phyloP scores from a whole-genome alignment of 2,113 vertebrate species.

The Columba livia region DNA sequence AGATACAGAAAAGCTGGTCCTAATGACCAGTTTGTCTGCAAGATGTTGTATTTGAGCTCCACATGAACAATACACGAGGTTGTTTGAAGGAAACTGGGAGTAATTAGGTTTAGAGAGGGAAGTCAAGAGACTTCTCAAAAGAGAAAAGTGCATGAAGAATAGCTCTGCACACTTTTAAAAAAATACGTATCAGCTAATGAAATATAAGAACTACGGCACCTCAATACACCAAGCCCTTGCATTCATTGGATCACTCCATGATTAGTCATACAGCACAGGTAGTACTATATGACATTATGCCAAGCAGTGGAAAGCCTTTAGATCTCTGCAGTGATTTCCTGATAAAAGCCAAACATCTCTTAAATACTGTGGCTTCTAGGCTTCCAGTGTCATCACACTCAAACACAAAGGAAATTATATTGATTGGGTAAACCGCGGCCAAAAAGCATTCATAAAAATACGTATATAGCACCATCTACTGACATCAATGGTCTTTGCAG shows the following conservation, averaged over 20 bases:
- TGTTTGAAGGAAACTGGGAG: background rate
- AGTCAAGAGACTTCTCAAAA: background rate
- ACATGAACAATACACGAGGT: background rate
- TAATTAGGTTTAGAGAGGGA: background rate
- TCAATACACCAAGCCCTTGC: background rate
- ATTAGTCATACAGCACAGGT: background rate
- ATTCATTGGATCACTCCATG: background rate
- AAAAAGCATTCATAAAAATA: background rate
- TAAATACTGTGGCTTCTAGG: background rate
- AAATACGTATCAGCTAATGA: background rate
- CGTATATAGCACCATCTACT: constrained; percentile 59
- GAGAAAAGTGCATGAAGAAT: background rate
- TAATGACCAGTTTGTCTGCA: background rate
- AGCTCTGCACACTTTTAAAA: background rate
- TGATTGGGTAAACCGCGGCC: background rate
- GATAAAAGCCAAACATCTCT: background rate
- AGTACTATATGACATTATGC: background rate
- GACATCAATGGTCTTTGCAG: background rate
- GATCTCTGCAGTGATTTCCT: background rate
- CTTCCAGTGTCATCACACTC: background rate
- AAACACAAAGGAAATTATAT: background rate
- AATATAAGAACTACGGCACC: background rate
- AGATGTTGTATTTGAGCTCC: background rate
- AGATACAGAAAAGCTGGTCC: background rate
- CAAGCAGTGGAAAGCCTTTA: background rate